phyloP scores from a whole-genome alignment of 2,888 invertebrate species.

The Macrosoma leucophasiata region DNA sequence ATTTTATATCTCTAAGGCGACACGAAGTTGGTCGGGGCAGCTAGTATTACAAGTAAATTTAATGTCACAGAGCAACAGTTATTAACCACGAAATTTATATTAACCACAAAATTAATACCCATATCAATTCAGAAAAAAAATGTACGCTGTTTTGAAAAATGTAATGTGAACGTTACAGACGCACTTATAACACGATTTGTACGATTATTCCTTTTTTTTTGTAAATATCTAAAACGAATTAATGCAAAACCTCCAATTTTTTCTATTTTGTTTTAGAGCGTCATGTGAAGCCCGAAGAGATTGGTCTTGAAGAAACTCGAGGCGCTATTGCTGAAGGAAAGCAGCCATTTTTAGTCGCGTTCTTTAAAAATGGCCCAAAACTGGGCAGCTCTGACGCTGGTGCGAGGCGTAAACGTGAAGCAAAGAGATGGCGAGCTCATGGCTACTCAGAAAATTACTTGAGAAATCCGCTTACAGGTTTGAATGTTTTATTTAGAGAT shows the following conservation, averaged over 20 bases:
- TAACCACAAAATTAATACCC: too few relatives aligned
- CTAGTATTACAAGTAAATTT: too few relatives aligned
- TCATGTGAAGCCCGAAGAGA: constrained; percentile 88
- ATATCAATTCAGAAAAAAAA: too few relatives aligned
- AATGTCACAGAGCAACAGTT: too few relatives aligned
- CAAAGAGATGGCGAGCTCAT: constrained; percentile 71
- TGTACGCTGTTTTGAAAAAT: too few relatives aligned
- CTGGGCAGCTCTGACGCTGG: constrained; percentile 68
- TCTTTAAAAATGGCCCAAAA: constrained; percentile 81
- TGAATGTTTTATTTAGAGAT: too few relatives aligned
- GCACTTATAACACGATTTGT: too few relatives aligned
- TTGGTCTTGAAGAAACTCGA: constrained; percentile 86
- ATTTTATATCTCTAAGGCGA: too few relatives aligned
- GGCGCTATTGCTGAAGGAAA: constrained; percentile 80
- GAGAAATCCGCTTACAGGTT: constrained; percentile 76
- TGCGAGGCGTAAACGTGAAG: constrained; percentile 76
- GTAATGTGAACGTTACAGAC: too few relatives aligned
- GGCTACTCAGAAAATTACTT: constrained; percentile 70
- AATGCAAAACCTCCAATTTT: too few relatives aligned
- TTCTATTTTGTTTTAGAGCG: constrained; percentile 70
- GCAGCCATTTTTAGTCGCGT: constrained; percentile 95
- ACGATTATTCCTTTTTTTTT: background rate
- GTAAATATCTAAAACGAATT: background rate
- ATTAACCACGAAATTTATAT: too few relatives aligned
- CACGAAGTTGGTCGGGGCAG: too few relatives aligned